phyloP scores from a whole-genome alignment of 37 sponge, comb jelly and placozoan species.

The Lycopodina hypogea region DNA sequence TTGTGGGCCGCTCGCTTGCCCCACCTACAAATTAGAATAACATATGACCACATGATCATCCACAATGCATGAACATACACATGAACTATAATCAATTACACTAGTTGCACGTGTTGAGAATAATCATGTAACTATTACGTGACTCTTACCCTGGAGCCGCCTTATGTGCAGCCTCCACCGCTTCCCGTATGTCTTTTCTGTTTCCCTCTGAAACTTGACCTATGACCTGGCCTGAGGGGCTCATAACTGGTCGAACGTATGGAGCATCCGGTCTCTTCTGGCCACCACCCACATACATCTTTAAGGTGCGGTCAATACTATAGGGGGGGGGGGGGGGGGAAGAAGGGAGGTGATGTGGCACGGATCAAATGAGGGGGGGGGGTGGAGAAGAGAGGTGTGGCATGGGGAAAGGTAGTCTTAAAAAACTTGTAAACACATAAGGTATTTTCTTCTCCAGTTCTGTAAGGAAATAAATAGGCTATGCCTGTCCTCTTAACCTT shows the following conservation, averaged over 20 bases:
- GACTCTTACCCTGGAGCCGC: slow-evolving; percentile 86
- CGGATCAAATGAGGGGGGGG: no score
- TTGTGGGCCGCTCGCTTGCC: slow-evolving; percentile 97
- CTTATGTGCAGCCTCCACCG: slow-evolving; percentile 95
- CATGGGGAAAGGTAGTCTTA: neutral
- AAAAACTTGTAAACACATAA: neutral
- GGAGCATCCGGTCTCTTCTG: slow-evolving; percentile 94
- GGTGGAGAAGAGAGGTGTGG: neutral
- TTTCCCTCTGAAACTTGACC: slow-evolving; percentile 94
- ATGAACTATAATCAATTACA: no score
- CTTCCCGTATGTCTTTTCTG: slow-evolving; percentile 96
- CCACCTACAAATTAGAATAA: slow-evolving; percentile 53
- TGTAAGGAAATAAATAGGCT: no score
- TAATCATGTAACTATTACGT: neutral
- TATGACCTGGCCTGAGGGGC: slow-evolving; percentile 65
- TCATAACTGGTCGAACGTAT: slow-evolving; percentile 71
- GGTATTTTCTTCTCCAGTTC: no score
- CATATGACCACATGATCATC: neutral
- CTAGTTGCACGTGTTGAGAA: no score
- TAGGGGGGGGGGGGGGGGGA: neutral
- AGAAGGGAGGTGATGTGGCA: neutral
- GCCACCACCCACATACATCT: slow-evolving; percentile 94
- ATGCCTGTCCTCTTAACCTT: no score
- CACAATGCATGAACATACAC: neutral
- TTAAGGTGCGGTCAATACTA: slow-evolving; percentile 89